Evolutionary conservation across 2,113 vertebrate genomes (phyloP).

Genomic region (Otolemur garnettii): DNA sequence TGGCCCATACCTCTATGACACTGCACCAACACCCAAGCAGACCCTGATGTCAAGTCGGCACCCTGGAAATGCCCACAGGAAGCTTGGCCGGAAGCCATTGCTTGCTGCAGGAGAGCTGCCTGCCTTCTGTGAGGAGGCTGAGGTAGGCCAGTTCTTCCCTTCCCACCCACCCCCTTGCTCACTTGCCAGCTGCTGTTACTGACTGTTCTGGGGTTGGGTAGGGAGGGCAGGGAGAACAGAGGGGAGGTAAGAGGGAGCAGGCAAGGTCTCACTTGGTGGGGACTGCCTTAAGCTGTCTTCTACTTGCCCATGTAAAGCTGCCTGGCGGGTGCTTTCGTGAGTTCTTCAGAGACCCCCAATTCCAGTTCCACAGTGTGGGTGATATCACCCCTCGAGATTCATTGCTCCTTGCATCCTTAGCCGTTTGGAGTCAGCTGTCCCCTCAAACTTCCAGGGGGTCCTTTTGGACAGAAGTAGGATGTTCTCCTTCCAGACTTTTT

Average conservation of each 20-base stretch:
- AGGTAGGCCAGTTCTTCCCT: background rate
- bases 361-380: background rate
- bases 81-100: background rate
- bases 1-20: background rate
- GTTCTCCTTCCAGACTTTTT: background rate
- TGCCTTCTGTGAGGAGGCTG: background rate
- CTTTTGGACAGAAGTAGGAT: background rate
- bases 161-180: background rate
- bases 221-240: background rate
- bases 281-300: background rate
- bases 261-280: background rate
- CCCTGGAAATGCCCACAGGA: background rate
- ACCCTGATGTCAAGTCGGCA: background rate
- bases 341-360: background rate
- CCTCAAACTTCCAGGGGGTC: background rate
- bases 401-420: background rate
- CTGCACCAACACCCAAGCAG: background rate
- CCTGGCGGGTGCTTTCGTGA: background rate
- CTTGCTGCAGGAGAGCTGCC: background rate
- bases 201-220: background rate
- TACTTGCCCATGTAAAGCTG: background rate
- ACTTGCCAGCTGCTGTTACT: background rate
- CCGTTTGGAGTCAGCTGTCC: background rate
- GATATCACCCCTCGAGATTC: background rate
- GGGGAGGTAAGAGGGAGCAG: background rate